Evolutionary conservation across 2,888 invertebrate species (phyloP), one percentile per base, ranked within the genome.

Genomic region (Drosophila robusta): DNA sequence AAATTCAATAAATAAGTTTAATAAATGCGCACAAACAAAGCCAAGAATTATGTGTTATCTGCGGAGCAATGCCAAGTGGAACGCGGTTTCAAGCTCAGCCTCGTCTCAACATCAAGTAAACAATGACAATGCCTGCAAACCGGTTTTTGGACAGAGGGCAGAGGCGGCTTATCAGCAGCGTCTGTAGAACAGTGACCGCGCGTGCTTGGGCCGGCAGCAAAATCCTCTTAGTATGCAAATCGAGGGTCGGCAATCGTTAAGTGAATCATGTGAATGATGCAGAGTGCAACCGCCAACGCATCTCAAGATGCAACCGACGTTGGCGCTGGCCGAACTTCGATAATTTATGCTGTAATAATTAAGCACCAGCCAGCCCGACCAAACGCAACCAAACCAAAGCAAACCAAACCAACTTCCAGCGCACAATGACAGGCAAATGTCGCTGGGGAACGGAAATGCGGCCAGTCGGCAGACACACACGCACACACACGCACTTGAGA

Each of bases 321-420:
- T 44, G 45, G 32, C 38, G 50, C 56, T 65, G 68, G 36, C 5
- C 54, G 16, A 38, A 26, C 58, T 63, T 68, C 45, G 87, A 83
- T 83, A 88, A 88, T 86, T 83, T 83, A 83, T 83, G 89, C 89
- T 83, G 89, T 88, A 83, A 83, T 83, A 83, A 83, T 88, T 88
- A 84, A 84, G 84, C 83, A 82, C 44, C 69, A 75, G 71, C 58
- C 64, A 65, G 39, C 52, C 52, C 7, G 29, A 44, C 26, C 55
- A 45, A 56, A 65, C 58, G 62, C 51, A 68, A 34, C 46, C 60
- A 22, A 62, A 36, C 52, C 49, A 55, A 44, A 45, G 24, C 36
- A 38, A 38, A 51, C 11, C 39, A 22, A 47, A 45, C 38, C 52
- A 50, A 29, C 54, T 24, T 54, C 50, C 57, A 61, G 55, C 62